phyloP scores from a whole-genome alignment of 1,140 invertebrate species.

The Dreissena polymorpha region DNA sequence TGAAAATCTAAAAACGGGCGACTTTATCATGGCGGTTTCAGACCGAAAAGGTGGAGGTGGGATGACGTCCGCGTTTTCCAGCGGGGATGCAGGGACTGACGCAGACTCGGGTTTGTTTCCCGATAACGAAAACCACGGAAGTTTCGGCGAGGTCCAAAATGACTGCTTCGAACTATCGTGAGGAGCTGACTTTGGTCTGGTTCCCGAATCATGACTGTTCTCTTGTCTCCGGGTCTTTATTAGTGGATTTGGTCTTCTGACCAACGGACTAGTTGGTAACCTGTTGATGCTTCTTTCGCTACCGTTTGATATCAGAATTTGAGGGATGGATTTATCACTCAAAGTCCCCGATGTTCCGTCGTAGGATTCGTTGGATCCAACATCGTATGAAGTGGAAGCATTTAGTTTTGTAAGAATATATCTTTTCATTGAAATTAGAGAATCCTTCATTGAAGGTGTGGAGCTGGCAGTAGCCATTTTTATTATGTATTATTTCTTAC shows the following conservation, averaged over 20 bases:
- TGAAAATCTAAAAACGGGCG: constrained; percentile 11
- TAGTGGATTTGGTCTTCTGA: constrained; percentile 15
- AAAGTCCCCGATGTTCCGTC: neutral
- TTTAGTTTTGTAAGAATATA: constrained; percentile 23
- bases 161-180: no score
- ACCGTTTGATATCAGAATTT: constrained; percentile 33
- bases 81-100: neutral
- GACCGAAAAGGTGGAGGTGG: no score
- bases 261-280: constrained; percentile 10
- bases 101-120: neutral
- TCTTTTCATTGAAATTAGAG: constrained; percentile 18
- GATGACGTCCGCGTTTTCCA: neutral
- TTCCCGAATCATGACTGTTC: neutral
- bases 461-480: neutral
- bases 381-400: neutral
- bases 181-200: no score
- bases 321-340: constrained; percentile 2
- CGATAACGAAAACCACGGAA: no score
- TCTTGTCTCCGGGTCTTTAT: constrained; percentile 17
- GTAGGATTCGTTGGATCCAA: neutral
- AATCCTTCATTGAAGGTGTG: neutral
- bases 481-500: neutral
- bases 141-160: no score
- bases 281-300: constrained; percentile 35
- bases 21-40: neutral